Evolutionary conservation across 2,797 vertebrate genomes (phyloP), one percentile per base, ranked within the genome.

Genomic region (Tiaroga cobitis): DNA sequence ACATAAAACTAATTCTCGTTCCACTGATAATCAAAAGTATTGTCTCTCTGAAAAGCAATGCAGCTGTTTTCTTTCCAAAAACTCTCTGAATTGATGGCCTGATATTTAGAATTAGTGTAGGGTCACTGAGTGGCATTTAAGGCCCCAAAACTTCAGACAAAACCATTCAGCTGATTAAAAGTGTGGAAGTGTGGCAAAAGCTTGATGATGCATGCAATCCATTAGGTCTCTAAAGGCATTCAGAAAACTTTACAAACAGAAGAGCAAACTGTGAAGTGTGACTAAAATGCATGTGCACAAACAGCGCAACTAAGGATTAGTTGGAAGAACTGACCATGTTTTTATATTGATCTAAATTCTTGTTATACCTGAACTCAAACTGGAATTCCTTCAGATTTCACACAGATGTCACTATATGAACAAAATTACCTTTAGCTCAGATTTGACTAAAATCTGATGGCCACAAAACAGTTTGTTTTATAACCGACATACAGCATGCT

Each of bases 111-210:
- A 77, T 85, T 73, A 56, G 34, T 70, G 16, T 61, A 78, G 80
- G 89, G 89, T 93, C 90, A 91, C 69, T 56, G 81, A 85, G 83
- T 92, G 92, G 73, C 89, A 93, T 93, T 93, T 93, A 85, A 90
- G 84, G 85, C 70, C 39, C 72, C 68, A 49, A 87, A 86, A 90
- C 79, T 82, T 86, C 74, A 85, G 67, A 73, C 24, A 29, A 84
- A 86, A 73, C 61, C 51, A 72, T 68, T 49, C 76, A 78, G 43
- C 69, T 73, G 61, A 75, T 86, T 82, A 75, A 78, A 76, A 46
- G 19, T 80, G 74, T 63, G 49, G 29, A 81, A 77, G 78, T 69
- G 87, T 93, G 91, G 92, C 85, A 91, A 81, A 94, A 92, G 92
- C 90, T 89, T 92, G 92, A 86, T 87, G 89, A 80, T 88, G 85